Percentiles rank a stretch among this genome's conserved stretches.
phyloP scores from a whole-genome alignment of 2,797 vertebrate species.

The Megaceryle alcyon region DNA sequence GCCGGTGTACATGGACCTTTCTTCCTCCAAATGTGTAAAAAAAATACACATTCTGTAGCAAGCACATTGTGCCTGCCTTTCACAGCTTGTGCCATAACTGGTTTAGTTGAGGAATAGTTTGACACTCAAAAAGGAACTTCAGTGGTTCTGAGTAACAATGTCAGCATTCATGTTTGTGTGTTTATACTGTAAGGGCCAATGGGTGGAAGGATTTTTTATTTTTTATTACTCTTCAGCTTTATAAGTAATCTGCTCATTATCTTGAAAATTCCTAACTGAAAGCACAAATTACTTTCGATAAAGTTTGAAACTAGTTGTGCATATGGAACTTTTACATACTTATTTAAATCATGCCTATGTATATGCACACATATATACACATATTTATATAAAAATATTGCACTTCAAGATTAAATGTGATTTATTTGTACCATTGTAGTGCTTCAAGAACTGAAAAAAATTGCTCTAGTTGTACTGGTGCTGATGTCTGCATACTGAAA shows the following conservation, averaged over 20 bases:
- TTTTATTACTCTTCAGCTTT: neutral
- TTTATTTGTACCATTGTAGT: neutral
- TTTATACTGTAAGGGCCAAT: neutral
- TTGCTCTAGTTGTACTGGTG: neutral
- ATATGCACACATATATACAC: too few species aligned
- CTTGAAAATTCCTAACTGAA: neutral
- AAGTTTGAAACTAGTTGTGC: neutral
- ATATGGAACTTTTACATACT: neutral
- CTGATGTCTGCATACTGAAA: neutral
- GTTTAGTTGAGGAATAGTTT: neutral
- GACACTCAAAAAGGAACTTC: neutral
- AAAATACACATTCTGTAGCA: neutral
- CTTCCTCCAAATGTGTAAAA: neutral
- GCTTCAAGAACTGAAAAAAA: neutral
- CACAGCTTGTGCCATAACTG: neutral
- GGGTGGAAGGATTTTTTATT: neutral
- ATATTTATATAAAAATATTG: neutral
- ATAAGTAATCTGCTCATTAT: slow-evolving; percentile 20
- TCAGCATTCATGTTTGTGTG: slow-evolving; percentile 15
- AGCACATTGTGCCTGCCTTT: neutral
- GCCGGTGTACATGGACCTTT: neutral
- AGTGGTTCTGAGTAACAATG: slow-evolving; percentile 9
- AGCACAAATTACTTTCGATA: neutral
- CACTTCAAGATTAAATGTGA: neutral
- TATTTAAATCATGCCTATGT: neutral